These are phyloP conservation scores for Microctonus hyperodae DNA, from an alignment of 2,888 invertebrate genomes.

Conservation along the genomic window DNA sequence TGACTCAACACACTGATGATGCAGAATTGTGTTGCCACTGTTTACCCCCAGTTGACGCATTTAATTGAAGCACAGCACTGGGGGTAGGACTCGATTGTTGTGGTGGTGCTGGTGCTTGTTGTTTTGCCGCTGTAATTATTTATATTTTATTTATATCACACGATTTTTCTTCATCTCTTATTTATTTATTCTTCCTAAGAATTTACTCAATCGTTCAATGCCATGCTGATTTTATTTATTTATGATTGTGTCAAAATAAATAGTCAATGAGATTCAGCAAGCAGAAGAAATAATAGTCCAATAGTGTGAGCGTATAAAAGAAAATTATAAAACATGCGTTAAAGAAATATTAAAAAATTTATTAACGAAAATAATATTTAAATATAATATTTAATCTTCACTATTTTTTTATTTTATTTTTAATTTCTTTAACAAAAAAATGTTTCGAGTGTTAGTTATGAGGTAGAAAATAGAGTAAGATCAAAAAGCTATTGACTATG, in stretches of 20 bases:
- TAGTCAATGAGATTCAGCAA: not conserved
- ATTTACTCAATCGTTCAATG: not conserved
- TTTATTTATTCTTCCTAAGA: slow-evolving; percentile 11
- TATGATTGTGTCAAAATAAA: slow-evolving; percentile 3
- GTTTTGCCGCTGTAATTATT: slow-evolving; percentile 58
- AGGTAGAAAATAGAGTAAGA: not conserved
- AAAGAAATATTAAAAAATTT: slow-evolving; percentile 24
- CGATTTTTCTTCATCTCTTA: slow-evolving; percentile 34
- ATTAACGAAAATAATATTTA: not conserved
- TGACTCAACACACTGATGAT: slow-evolving; percentile 50
- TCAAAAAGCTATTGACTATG: not conserved
- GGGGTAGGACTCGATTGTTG: slow-evolving; percentile 53
- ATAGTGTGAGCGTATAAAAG: slow-evolving; percentile 10
- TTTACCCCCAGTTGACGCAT: slow-evolving; percentile 52
- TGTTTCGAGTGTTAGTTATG: not conserved
- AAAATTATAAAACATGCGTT: slow-evolving; percentile 9
- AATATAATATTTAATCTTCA: not conserved
- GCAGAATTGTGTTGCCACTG: slow-evolving; percentile 53
- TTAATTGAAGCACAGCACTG: slow-evolving; percentile 54
- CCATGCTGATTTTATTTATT: slow-evolving; percentile 25
- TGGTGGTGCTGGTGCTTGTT: slow-evolving; percentile 61
- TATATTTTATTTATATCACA: slow-evolving; percentile 28
- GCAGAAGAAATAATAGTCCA: not conserved
- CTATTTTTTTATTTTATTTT: not conserved
- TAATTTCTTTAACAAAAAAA: not conserved